A percentile compares a stretch with the other conserved stretches of the same genome.
phyloP scores from a whole-genome alignment of 35 echinoderm and acorn worm species.

The Heliocidaris tuberculata region DNA sequence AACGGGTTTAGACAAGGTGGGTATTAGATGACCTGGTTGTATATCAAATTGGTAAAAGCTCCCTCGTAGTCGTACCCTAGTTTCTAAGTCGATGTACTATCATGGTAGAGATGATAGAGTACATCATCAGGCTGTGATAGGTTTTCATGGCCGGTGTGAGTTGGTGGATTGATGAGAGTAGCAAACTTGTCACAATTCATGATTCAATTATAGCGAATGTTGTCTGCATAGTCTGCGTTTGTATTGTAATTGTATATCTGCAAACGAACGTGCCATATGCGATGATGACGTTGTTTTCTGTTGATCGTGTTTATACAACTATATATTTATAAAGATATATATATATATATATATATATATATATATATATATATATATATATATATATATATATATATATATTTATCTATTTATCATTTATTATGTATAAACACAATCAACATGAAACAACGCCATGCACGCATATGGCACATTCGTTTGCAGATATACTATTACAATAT shows the following conservation, averaged over 20 bases:
- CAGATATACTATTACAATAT: too few relatives aligned
- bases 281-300: too few relatives aligned
- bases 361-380: too few relatives aligned
- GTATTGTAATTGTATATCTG: background rate
- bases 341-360: too few relatives aligned
- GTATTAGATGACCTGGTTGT: background rate
- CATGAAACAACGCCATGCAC: too few relatives aligned
- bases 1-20: background rate
- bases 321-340: too few relatives aligned
- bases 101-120: background rate
- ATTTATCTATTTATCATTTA: too few relatives aligned
- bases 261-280: background rate
- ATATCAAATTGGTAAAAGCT: background rate
- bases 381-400: too few relatives aligned
- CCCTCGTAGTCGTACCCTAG: background rate
- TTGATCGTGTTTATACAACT: too few relatives aligned
- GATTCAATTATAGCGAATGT: conserved; percentile 2
- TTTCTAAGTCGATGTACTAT: conserved; percentile 2
- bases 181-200: background rate
- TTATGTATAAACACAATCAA: too few relatives aligned
- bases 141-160: background rate
- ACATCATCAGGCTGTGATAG: background rate
- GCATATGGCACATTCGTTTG: too few relatives aligned
- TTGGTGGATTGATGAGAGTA: background rate
- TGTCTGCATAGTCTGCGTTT: background rate